phyloP scores from a whole-genome alignment of 2,888 invertebrate species.

The Lepidocyrtinus sp. region DNA sequence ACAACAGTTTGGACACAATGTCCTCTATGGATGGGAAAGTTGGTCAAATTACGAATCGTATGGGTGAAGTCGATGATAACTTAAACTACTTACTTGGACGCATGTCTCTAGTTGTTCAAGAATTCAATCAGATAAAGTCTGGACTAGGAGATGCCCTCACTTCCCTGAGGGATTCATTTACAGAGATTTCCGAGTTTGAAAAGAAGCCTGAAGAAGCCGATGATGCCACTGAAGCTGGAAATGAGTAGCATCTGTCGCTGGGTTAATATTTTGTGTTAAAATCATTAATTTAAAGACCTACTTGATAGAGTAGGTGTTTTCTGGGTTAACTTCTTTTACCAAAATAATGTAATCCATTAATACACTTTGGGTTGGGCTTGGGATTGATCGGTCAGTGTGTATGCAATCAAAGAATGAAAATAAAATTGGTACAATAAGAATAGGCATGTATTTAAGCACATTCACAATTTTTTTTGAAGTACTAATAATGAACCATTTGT shows the following conservation, averaged over 20 bases:
- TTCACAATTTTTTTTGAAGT: too few species aligned
- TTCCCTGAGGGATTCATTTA: conserved; percentile 63
- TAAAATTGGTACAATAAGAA: too few species aligned
- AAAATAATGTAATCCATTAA: too few species aligned
- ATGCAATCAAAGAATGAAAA: too few species aligned
- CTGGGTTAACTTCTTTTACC: too few species aligned
- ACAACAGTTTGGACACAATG: conserved; percentile 84
- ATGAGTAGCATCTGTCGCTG: neutral
- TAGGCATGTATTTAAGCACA: too few species aligned
- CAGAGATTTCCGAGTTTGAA: conserved; percentile 64
- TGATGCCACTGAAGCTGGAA: neutral
- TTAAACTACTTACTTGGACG: conserved; percentile 86
- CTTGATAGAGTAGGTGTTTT: too few species aligned
- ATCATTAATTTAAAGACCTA: too few species aligned
- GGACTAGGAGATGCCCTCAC: conserved; percentile 81
- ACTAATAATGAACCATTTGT: too few species aligned
- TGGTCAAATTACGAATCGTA: conserved; percentile 82
- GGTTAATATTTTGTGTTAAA: too few species aligned
- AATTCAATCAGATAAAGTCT: conserved; percentile 86
- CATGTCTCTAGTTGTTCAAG: conserved; percentile 85
- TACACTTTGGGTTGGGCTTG: too few species aligned
- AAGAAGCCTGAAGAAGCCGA: conserved; percentile 39
- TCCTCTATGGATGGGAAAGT: conserved; percentile 86
- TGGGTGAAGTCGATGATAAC: conserved; percentile 85
- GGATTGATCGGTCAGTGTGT: too few species aligned